phyloP scores from a whole-genome alignment of 2,888 invertebrate genomes.

The Philonicus albiceps region DNA sequence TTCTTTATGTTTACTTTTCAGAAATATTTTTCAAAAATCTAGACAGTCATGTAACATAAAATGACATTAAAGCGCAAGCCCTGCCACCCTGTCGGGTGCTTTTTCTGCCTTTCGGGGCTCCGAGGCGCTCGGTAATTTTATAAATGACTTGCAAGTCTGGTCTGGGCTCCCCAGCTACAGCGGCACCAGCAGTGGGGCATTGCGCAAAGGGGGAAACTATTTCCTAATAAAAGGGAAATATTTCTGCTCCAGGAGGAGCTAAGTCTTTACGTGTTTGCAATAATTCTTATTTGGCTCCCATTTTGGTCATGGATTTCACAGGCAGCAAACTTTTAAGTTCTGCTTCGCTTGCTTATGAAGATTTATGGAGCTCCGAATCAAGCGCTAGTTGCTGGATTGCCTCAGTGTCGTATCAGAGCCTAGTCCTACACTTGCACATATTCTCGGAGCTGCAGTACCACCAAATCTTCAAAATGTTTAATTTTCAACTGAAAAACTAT shows the following conservation, averaged over 20 bases:
- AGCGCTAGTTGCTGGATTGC: neutral
- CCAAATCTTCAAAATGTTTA: neutral
- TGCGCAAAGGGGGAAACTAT: neutral
- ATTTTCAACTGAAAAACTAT: neutral
- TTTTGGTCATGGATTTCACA: conserved; percentile 18
- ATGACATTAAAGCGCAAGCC: neutral
- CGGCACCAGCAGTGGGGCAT: neutral
- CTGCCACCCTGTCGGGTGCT: neutral
- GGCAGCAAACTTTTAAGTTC: conserved; percentile 5
- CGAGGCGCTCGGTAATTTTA: neutral
- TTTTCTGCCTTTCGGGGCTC: neutral
- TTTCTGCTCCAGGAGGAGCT: neutral
- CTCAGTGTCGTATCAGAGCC: neutral
- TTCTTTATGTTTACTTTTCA: neutral
- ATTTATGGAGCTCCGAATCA: neutral
- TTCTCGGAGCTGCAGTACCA: neutral
- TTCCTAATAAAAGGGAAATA: conserved; percentile 1
- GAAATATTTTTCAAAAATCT: neutral
- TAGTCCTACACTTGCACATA: neutral
- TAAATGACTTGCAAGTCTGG: neutral
- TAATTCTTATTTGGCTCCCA: conserved; percentile 24
- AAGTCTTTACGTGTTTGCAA: conserved; percentile 23
- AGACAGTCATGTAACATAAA: neutral
- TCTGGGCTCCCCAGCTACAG: neutral
- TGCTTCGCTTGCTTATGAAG: neutral